phyloP scores from a whole-genome alignment of 2,888 invertebrate species.

The Apamea anceps region DNA sequence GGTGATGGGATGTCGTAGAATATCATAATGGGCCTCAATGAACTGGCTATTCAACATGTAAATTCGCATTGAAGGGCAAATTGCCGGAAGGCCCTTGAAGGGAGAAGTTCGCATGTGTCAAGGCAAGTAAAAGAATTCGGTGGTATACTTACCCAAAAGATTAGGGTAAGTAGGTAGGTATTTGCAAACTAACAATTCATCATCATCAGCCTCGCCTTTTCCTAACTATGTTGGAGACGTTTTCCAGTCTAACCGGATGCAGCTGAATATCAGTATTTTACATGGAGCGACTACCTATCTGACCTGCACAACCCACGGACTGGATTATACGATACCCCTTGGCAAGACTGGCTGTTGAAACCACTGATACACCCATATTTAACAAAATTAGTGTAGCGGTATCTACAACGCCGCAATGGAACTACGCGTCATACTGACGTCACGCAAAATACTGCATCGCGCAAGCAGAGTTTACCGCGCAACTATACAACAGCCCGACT shows the following conservation, averaged over 20 bases:
- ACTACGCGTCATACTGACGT: too few relatives aligned
- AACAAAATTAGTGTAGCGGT: not conserved
- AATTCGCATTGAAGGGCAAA: slow-evolving; percentile 24
- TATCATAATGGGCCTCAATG: slow-evolving; percentile 30
- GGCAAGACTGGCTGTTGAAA: not conserved
- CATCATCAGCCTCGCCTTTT: not conserved
- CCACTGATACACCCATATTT: not conserved
- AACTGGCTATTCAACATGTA: slow-evolving; percentile 17
- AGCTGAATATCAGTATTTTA: not conserved
- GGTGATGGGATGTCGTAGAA: not conserved
- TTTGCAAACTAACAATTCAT: not conserved
- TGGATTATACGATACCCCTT: too few relatives aligned
- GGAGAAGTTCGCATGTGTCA: not conserved
- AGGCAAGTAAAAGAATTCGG: not conserved
- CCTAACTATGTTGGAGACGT: not conserved
- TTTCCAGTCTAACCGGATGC: not conserved
- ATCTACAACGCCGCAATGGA: too few relatives aligned
- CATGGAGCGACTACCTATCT: not conserved
- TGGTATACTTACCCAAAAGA: not conserved
- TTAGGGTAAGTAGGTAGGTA: not conserved
- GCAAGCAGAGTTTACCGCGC: too few relatives aligned
- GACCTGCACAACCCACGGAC: not conserved
- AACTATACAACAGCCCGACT: too few relatives aligned
- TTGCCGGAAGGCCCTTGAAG: not conserved
- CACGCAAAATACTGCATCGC: too few relatives aligned